Conservation (phyloP, 1,140 invertebrate genomes). For the Achroia grisella region DNA sequence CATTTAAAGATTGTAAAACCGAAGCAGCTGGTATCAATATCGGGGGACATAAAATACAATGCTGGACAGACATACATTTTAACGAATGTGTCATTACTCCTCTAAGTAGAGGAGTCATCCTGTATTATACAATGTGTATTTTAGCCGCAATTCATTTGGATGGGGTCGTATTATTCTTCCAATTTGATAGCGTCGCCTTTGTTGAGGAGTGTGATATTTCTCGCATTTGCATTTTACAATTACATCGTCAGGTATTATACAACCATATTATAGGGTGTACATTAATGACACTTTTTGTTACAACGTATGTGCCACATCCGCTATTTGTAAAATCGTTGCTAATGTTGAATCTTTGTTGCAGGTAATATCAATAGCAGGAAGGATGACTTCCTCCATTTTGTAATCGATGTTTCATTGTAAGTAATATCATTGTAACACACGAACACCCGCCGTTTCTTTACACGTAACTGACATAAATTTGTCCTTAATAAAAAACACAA, state of each 20-base stretch:
- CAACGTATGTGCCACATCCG: slow-evolving; percentile 11
- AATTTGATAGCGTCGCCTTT: background rate
- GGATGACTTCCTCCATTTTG: slow-evolving; percentile 20
- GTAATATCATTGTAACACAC: background rate
- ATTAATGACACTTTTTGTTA: too few relatives aligned
- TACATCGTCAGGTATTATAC: slow-evolving; percentile 3
- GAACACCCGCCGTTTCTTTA: background rate
- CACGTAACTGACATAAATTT: slow-evolving; percentile 41
- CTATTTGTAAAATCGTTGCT: slow-evolving; percentile 4
- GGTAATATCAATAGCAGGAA: slow-evolving; percentile 33
- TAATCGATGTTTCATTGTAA: slow-evolving; percentile 12
- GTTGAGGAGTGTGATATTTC: too few relatives aligned
- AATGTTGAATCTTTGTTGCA: slow-evolving; percentile 30
- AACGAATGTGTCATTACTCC: background rate
- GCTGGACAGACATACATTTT: too few relatives aligned
- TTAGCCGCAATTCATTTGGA: slow-evolving; percentile 5
- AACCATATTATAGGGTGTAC: too few relatives aligned
- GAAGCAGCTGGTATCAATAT: too few relatives aligned
- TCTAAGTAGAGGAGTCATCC: slow-evolving; percentile 12
- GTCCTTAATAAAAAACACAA: slow-evolving; percentile 30
- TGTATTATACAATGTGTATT: slow-evolving; percentile 8
- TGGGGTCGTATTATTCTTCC: background rate
- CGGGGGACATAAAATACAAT: too few relatives aligned
- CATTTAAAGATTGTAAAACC: background rate
- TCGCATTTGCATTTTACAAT: background rate